Evolutionary conservation across 2,797 vertebrate species (phyloP).

Genomic region (Poeciliopsis paucimaculata): DNA sequence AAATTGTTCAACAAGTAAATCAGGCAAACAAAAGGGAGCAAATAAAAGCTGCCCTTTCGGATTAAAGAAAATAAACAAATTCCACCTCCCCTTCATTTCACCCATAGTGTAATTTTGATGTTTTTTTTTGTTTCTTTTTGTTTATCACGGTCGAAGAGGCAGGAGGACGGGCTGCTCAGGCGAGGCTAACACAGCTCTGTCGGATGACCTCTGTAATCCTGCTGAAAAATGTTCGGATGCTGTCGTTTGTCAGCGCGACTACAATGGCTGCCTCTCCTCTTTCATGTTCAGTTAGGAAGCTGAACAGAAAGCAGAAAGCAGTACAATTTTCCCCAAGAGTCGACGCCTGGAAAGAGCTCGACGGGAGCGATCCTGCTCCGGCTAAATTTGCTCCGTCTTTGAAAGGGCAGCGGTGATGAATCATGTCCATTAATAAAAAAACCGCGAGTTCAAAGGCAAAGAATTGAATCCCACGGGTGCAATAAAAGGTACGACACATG

Average conservation of each 20-base stretch:
- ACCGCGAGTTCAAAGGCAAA: not conserved
- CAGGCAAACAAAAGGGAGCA: not conserved
- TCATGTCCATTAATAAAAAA: slow-evolving; percentile 2
- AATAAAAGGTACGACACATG: not conserved
- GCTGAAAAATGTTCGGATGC: slow-evolving; percentile 1
- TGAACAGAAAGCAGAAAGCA: not conserved
- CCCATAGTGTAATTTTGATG: slow-evolving; percentile 1
- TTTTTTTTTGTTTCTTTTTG: no score
- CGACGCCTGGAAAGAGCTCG: not conserved
- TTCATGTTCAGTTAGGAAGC: not conserved
- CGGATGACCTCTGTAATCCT: not conserved
- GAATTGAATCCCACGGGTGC: not conserved
- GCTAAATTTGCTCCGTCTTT: not conserved
- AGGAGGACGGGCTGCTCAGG: not conserved
- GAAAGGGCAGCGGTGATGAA: not conserved
- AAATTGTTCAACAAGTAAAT: slow-evolving; percentile 19
- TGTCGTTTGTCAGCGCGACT: not conserved
- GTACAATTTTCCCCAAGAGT: not conserved
- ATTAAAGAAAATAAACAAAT: not conserved
- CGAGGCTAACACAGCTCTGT: not conserved
- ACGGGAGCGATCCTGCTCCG: not conserved
- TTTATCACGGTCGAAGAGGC: not conserved
- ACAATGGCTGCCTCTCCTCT: not conserved
- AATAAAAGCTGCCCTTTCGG: slow-evolving; percentile 8
- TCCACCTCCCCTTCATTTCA: slow-evolving; percentile 8